Evolutionary conservation across 2,888 invertebrate genomes (phyloP).

Genomic region (Sepiola atlantica): DNA sequence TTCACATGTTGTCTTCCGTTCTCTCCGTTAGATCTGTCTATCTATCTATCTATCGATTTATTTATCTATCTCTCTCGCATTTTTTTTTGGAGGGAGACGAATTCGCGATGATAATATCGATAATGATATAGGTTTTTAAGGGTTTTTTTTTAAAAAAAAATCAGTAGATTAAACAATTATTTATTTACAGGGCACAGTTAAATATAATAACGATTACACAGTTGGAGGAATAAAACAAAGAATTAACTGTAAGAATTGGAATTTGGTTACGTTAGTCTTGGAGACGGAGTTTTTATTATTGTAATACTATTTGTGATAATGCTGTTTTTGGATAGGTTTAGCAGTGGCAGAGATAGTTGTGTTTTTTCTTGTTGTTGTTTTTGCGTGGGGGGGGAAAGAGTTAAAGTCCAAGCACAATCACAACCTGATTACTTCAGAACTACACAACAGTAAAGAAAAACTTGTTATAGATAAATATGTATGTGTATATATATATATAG

Average conservation of each 20-base stretch:
- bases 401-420: neutral
- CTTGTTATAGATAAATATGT: too few relatives aligned
- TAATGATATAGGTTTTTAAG: too few relatives aligned
- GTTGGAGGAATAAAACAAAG: neutral
- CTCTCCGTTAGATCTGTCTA: neutral
- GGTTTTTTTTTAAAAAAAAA: too few relatives aligned
- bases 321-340: neutral
- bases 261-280: neutral
- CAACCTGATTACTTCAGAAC: neutral
- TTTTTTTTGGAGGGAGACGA: neutral
- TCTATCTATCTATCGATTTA: conserved; percentile 8
- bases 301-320: neutral
- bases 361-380: neutral
- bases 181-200: neutral
- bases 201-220: neutral
- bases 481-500: too few relatives aligned
- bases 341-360: neutral
- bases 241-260: neutral
- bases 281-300: neutral
- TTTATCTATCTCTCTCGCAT: neutral
- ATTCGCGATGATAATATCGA: neutral
- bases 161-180: neutral
- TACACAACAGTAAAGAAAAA: neutral
- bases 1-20: neutral
- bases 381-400: neutral